Percentiles rank a stretch among this genome's conserved stretches.
phyloP scores from a whole-genome alignment of 53 echinoderm and acorn worm species.

The Hippasteria phrygiana region DNA sequence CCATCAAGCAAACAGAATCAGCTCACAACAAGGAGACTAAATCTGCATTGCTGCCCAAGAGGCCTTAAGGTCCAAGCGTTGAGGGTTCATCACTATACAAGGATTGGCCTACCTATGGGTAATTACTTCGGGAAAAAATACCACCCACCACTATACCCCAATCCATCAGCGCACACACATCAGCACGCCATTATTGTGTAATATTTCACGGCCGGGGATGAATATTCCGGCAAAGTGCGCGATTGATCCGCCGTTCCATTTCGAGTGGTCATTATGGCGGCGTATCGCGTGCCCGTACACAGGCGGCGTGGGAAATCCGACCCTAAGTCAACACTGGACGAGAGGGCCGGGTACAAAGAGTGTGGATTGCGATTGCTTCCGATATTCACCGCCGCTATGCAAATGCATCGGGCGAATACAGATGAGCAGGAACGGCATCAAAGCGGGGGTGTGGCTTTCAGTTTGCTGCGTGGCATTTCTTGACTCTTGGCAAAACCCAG shows the following conservation, averaged over 20 bases:
- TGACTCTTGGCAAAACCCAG: neutral
- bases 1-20: neutral
- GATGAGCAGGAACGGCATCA: neutral
- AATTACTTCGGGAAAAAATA: neutral
- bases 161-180: slow-evolving; percentile 56
- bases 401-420: slow-evolving; percentile 13
- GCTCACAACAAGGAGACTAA: neutral
- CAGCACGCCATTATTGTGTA: slow-evolving; percentile 40
- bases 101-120: neutral
- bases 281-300: slow-evolving; percentile 54
- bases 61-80: neutral
- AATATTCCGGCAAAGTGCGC: slow-evolving; percentile 54
- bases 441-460: slow-evolving; percentile 24
- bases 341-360: slow-evolving; percentile 61
- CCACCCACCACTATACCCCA: slow-evolving; percentile 9
- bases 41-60: neutral
- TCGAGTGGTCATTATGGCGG: slow-evolving; percentile 67
- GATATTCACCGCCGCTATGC: slow-evolving; percentile 40
- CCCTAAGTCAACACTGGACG: slow-evolving; percentile 60
- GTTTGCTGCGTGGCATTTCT: neutral
- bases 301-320: slow-evolving; percentile 60
- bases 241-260: slow-evolving; percentile 61
- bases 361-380: slow-evolving; percentile 67
- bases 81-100: neutral
- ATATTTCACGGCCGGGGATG: slow-evolving; percentile 39